Evolutionary conservation across 2,113 vertebrate genomes (phyloP), one percentile per base, ranked within the genome.

Genomic region (Hassar affinis): DNA sequence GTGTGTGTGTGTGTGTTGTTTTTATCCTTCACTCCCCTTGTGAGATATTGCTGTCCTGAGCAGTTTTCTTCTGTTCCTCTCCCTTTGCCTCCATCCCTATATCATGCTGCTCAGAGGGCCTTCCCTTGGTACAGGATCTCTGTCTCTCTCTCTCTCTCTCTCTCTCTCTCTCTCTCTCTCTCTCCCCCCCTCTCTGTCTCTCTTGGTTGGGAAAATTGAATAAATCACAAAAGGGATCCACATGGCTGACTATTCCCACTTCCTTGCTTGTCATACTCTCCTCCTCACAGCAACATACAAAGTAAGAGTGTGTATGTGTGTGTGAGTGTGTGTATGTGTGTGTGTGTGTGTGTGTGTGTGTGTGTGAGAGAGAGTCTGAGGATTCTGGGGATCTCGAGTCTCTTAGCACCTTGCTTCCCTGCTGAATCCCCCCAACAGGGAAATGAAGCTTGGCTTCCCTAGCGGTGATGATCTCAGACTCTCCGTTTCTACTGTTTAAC

Each of bases 141-240:
- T 83, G 82, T 54, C 61, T 84, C 90, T 59, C 72, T 72, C 42
- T 27, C 11, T 72, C 45, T 75, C 42, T 52, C 47, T 75, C 71
- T 75, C 72, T 75, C n/a, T 75, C n/a, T 49, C 45, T 27, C 20
- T 30, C 25, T 49, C 45, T 74, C 45, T 49, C 68, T 45, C 38
- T 45, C 33, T 35, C 30, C 35, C 62, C 30, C 35, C 62, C 25
- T 49, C 45, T 74, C 45, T 49, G 38, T 45, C 38, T 45, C 33
- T 35, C 17, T 17, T 64, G 54, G 85, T 87, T 81, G 85, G 90
- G 90, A 87, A 90, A 85, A 88, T 89, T 85, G 91, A 89, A 91
- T 91, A 91, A 89, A 88, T 91, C 92, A 89, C 84, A 85, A 72
- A 78, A 88, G 84, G 85, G 90, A 90, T 89, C 89, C 59, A 87